phyloP scores from a whole-genome alignment of 2,888 invertebrate species.

The Leptinotarsa haldemani region DNA sequence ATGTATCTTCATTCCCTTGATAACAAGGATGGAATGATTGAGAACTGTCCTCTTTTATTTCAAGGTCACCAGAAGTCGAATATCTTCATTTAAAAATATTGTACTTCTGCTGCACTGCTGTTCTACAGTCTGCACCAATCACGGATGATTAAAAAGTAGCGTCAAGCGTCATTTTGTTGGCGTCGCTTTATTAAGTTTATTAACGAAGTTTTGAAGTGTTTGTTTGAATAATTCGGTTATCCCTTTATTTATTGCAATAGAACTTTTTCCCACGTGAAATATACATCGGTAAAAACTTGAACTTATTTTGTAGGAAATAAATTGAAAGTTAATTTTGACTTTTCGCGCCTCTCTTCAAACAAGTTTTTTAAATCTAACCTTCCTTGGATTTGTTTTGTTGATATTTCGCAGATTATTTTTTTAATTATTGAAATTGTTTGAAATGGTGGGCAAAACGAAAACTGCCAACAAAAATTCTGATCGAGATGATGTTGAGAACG shows the following conservation, averaged over 20 bases:
- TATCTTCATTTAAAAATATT: no score
- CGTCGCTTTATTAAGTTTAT: constrained; percentile 6
- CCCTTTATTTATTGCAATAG: background rate
- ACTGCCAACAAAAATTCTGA: background rate
- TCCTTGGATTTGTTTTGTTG: constrained; percentile 6
- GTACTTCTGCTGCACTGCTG: no score
- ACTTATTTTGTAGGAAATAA: background rate
- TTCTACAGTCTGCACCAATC: background rate
- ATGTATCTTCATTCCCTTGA: no score
- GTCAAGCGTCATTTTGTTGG: constrained; percentile 18
- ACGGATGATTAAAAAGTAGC: constrained; percentile 7
- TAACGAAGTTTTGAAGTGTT: background rate
- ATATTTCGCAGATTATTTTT: background rate
- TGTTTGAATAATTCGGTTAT: background rate
- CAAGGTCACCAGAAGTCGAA: no score
- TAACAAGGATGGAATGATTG: no score
- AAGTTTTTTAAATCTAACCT: background rate
- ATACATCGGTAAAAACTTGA: background rate
- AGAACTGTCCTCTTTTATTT: no score
- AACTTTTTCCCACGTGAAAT: background rate
- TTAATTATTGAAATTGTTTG: background rate
- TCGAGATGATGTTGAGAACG: background rate
- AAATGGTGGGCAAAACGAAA: constrained; percentile 25
- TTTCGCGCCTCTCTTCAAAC: constrained; percentile 14
- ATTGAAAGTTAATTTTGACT: constrained; percentile 1